Base-by-base conservation (phyloP, 2,113 vertebrate species). In the Ia io region DNA sequence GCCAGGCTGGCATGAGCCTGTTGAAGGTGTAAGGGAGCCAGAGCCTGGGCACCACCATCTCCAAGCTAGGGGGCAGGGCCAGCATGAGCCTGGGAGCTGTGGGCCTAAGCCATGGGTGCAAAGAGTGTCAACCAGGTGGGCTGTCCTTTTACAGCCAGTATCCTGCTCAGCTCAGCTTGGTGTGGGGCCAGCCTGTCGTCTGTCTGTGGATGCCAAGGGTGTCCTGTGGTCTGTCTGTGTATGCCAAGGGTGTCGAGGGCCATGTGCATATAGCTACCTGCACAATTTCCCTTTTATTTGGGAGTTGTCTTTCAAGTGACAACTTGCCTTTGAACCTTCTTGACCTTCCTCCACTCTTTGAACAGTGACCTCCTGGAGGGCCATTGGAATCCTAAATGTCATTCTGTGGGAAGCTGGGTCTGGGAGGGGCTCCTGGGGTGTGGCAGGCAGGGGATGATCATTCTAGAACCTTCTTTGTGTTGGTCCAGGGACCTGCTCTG, bases 321-420 rank as follows among this genome's bases (percentile, higher is more conserved):
- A 37, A 28, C 20, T 40, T 35, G 25, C 9, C 77, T 74, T 56
- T 67, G 59, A 90, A 30, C n/a, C 16, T 44, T 28, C 22, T 11
- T 51, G 47, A 49, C 44, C 59, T 88, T 70, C 28, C 56, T 35
- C 74, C 3, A 61, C 6, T 91, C 96, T 93, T 95, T 84, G 95
- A 97, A 82, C 95, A 95, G 53, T 97, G 96, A 97, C 88, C 95
- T 97, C 95, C 86, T 84, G 86, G 91, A 97, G 97, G 97, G 95
- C 91, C 84, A 93, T 1, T 69, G 65, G 51, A 65, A 61, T 82
- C 71, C 37, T 84, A 96, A 97, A 88, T 96, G 86, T 96, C 95
- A 95, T 95, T 80, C 47, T 12, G 22, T 53, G 80, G 69, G 18
- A 63, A 94, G 94, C 94, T 97, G 96, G 96, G 87, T 96, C 95